Conservation (phyloP, 2,113 vertebrate genomes). For the Eclectus roratus region DNA sequence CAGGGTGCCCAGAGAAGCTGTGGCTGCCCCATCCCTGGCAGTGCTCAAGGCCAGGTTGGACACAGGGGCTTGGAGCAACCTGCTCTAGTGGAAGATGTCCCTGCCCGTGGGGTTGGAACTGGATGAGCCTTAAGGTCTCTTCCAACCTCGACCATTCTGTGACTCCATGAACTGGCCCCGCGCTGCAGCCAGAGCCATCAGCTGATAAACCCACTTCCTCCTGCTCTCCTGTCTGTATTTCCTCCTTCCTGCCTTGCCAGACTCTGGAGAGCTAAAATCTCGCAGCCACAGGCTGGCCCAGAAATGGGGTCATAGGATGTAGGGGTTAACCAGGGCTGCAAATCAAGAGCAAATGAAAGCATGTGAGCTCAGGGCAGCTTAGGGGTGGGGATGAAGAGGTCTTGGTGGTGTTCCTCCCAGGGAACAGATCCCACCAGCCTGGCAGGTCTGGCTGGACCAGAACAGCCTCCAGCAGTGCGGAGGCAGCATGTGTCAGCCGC, state of each 20-base stretch:
- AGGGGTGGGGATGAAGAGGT: not conserved
- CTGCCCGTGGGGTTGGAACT: not conserved
- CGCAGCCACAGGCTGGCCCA: not conserved
- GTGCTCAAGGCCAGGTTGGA: no score
- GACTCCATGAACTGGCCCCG: not conserved
- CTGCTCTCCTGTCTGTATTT: not conserved
- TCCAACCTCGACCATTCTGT: not conserved
- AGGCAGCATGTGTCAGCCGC: not conserved
- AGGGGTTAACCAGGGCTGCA: not conserved
- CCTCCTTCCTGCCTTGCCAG: not conserved
- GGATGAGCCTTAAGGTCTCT: not conserved
- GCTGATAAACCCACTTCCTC: not conserved
- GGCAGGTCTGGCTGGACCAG: not conserved
- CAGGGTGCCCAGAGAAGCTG: no score
- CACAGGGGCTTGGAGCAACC: not conserved
- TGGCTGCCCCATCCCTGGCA: no score
- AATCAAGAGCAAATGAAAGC: not conserved
- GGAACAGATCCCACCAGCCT: not conserved
- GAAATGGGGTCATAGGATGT: fast-evolving
- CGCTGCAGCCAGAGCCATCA: not conserved
- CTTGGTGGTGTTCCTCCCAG: not conserved
- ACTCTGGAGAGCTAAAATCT: not conserved
- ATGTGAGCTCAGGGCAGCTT: not conserved
- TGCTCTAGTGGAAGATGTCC: not conserved
- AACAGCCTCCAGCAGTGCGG: not conserved